A percentile compares a stretch with the other conserved stretches of the same genome.
phyloP scores from a whole-genome alignment of 2,888 invertebrate genomes.

The Euphydryas editha region DNA sequence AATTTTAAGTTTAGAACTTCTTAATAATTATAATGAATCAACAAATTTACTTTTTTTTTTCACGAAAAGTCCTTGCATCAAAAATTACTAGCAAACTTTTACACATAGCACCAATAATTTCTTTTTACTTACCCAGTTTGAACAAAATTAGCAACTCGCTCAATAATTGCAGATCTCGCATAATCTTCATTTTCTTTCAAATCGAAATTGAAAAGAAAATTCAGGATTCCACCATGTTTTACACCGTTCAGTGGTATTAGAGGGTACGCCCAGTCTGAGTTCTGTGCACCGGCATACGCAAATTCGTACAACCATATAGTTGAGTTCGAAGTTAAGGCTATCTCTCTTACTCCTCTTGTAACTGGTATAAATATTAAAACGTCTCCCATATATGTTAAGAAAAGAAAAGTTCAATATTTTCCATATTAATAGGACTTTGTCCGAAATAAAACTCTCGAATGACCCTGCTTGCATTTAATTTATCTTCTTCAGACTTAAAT shows the following conservation, averaged over 20 bases:
- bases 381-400: constrained; percentile 68
- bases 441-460: not conserved
- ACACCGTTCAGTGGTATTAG: constrained; percentile 61
- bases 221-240: constrained; percentile 64
- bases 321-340: constrained; percentile 56
- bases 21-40: no score
- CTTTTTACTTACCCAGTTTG: constrained; percentile 59
- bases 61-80: no score
- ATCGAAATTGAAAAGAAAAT: constrained; percentile 66
- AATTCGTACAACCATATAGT: constrained; percentile 66
- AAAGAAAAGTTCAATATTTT: constrained; percentile 57
- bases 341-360: constrained; percentile 62
- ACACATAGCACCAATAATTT: no score
- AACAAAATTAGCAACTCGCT: constrained; percentile 59
- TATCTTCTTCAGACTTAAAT: constrained; percentile 55
- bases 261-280: constrained; percentile 50
- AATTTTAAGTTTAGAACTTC: no score
- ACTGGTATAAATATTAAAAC: constrained; percentile 61
- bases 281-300: constrained; percentile 60
- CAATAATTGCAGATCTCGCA: constrained; percentile 52
- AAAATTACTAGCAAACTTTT: no score
- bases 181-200: constrained; percentile 49
- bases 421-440: constrained; percentile 29
- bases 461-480: constrained; percentile 29
- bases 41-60: no score